Base-by-base conservation (phyloP, 2,113 vertebrate species). In the Calidris pygmaea region DNA sequence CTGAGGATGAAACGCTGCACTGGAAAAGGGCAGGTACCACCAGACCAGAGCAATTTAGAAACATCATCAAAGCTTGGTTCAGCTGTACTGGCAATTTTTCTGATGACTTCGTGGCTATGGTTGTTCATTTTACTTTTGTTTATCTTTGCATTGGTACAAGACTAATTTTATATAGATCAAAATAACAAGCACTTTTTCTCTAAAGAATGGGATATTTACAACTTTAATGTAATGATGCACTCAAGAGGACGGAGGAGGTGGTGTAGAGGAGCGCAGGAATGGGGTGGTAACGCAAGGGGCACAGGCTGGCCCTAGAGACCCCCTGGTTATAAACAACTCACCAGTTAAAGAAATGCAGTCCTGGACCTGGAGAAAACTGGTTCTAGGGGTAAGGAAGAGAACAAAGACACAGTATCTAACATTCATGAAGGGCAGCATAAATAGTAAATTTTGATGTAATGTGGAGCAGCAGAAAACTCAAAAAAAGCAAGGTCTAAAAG, bases 261-360 rank as follows among this genome's bases (percentile, higher is more conserved):
- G 7, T 12, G 1, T 0, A 48, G 41, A 58, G n/a, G 22, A 72
- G n/a, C 2, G 2, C 26, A 53, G 45, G 22, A 15, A 48, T 8
- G 14, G 23, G 20, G 7, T 26, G 34, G 27, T n/a, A 82, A 5
- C 1, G 1, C 22, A 71, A 30, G n/a, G 59, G 53, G 26, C 32
- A 53, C 50, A 43, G 47, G 22, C 24, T 45, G 60, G n/a, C 6
- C 3, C 26, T 39, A 60, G 32, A 58, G 29, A 50, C 7, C 8
- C 27, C 48, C 27, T 0, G 2, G 23, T 18, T 29, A 9, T 15
- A 45, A 77, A 76, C 10, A 59, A 4, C 29, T 82, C 32, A 14
- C 15, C 34, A 26, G 43, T 16, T 56, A 65, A 56, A 41, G 47
- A 70, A 78, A 2, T 37, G 43, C 34, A 88, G 39, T 43, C 9